Evolutionary conservation across 2,888 invertebrate species (phyloP).

Genomic region (Aphelenchoides bicaudatus): DNA sequence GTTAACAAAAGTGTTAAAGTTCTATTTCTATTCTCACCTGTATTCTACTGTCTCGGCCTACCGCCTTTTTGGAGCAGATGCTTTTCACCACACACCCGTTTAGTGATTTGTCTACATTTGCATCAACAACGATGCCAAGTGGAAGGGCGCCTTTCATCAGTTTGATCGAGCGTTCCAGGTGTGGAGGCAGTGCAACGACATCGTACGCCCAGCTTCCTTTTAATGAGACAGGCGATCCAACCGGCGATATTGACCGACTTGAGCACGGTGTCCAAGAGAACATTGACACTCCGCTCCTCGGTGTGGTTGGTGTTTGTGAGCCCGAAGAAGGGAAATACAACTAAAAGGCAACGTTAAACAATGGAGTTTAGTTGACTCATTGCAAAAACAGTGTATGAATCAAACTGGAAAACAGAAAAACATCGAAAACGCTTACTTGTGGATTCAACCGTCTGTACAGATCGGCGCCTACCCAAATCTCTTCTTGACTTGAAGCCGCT

Average conservation of each 20-base stretch:
- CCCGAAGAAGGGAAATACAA: constrained; percentile 35
- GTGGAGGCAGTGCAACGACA: constrained; percentile 45
- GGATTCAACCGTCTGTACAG: constrained; percentile 53
- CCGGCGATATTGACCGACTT: constrained; percentile 55
- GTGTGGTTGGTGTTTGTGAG: constrained; percentile 30
- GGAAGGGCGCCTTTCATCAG: constrained; percentile 67
- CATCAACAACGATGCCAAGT: constrained; percentile 67
- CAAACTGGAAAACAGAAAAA: not conserved
- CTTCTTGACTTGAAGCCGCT: constrained; percentile 43
- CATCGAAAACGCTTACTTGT: constrained; percentile 40
- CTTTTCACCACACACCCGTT: constrained; percentile 67
- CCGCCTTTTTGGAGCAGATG: constrained; percentile 65
- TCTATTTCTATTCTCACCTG: constrained; percentile 49
- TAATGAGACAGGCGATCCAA: constrained; percentile 45
- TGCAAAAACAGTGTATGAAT: not conserved
- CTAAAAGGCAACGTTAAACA: constrained; percentile 23
- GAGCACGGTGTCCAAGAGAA: constrained; percentile 53
- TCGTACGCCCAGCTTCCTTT: constrained; percentile 57
- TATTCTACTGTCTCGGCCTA: constrained; percentile 67
- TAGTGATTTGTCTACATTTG: constrained; percentile 65
- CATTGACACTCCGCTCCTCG: constrained; percentile 58
- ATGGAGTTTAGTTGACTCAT: not conserved
- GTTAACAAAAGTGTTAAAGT: constrained; percentile 24
- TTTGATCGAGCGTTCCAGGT: constrained; percentile 66
- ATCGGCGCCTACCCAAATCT: constrained; percentile 57